Evolutionary conservation across 2,797 vertebrate species (phyloP), one percentile per base, ranked within the genome.

Genomic region (Coregonus ussuriensis): DNA sequence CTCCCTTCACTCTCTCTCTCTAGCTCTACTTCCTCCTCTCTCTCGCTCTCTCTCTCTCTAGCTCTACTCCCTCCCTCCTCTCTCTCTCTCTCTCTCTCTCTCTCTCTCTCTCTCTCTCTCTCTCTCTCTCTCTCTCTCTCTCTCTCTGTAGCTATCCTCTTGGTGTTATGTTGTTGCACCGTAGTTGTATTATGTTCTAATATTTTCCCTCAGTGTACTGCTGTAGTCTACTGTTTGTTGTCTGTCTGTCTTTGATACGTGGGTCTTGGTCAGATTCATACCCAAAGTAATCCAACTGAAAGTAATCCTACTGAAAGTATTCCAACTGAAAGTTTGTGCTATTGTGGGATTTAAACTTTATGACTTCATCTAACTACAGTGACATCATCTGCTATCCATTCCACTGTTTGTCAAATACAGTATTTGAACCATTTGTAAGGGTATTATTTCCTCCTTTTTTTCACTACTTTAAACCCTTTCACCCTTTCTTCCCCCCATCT

Each of bases 371-470:
- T 47, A 11, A 59, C 65, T 21, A 21, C 59, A 33, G 14, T 67
- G 25, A 67, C 14, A 33, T 71, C 41, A 71, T 47, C 3, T 25
- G 25, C 35, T 33, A 65, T 78, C 11, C 31, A 18, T 47, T 63
- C 72, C 74, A 68, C 72, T 70, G 71, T 77, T 70, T 80, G 74
- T 68, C 67, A 71, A 66, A 77, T 70, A 71, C 77, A 15, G 70
- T 62, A 29, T 29, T 5, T 47, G 7, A 11, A 25, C 25, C 14
- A 1, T 25, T 52, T 25, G 11, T 14, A 13, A 4, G 63, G 25
- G 79, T 79, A 82, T 74, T 85, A 79, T 83, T 73, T 83, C 76
- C 9, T 47, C 9, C 41, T 47, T 13, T 47, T 47, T 9, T 47
- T 47, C 41, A 47, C 41, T 47, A 47, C 41, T 3, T 80, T 75